Evolutionary conservation across 2,113 vertebrate species (phyloP), one percentile per base, ranked within the genome.

Genomic region (Pyrgilauda ruficollis): DNA sequence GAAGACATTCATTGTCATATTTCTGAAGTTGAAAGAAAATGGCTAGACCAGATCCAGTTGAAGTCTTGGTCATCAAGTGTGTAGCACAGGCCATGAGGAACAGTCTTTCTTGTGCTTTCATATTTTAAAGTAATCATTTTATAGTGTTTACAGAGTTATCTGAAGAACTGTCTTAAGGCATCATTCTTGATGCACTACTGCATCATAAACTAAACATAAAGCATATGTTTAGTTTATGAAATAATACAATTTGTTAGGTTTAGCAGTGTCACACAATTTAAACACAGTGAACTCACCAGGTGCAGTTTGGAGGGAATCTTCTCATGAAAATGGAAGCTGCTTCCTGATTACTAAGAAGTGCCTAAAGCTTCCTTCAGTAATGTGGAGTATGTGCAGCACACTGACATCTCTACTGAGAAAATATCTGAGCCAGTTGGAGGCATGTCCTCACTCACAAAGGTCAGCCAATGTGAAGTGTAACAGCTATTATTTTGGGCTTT

Each of bases 401-500:
- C 55, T 94, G 85, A 96, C 77, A 95, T 97, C 50, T 93, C 50
- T 19, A 97, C 93, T 96, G 97, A 96, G 94, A 97, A 97, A 97
- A 97, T 88, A 94, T 93, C 82, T 94, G 66, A 98, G 90, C 74
- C 96, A 50, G 93, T 96, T 93, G 92, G 96, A 97, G 58, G 81
- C 83, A 89, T 92, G 94, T 97, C 96, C 93, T 96, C 82, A 89
- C 68, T 87, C 8, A 0, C 46, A 87, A 91, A 97, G 97, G 97
- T 98, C 98, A 98, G 97, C 96, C 97, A 97, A 88, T 89, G 89
- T 91, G 93, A 97, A 96, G 52, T 76, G 35, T 93, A 92, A 94
- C 95, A 97, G 95, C 93, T 97, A 97, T 97, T 97, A 97, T 96
- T 97, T 96, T 96, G 56, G 76, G 74, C 88, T 95, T 97, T 95